A percentile compares a stretch with the other conserved stretches of the same genome.
Evolutionary conservation across 2,113 vertebrate species (phyloP).

Genomic region (Poeciliopsis retropinna): DNA sequence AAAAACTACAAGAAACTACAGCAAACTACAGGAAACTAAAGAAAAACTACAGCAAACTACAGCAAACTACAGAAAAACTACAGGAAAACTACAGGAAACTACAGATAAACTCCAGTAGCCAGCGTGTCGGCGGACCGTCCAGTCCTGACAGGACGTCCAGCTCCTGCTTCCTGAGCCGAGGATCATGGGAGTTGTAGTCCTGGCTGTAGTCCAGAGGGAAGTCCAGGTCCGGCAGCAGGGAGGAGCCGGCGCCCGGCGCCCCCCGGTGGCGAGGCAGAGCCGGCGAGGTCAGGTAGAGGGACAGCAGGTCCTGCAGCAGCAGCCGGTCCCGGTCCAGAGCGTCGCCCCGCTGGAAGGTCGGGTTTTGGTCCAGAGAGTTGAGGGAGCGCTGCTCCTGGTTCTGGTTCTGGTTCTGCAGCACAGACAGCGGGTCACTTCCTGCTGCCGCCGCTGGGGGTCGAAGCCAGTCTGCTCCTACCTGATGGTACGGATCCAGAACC

Average conservation of each 20-base stretch:
- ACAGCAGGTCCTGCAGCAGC: slow-evolving; percentile 87
- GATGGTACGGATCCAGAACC: slow-evolving; percentile 83
- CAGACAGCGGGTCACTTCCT: not conserved
- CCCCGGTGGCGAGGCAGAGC: slow-evolving; percentile 65
- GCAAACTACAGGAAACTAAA: too few species aligned
- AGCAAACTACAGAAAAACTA: not conserved
- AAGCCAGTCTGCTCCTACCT: slow-evolving; percentile 74
- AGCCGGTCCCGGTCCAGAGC: slow-evolving; percentile 81
- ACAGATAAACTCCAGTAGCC: not conserved
- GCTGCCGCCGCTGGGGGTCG: not conserved
- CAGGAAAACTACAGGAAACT: too few species aligned
- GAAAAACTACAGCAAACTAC: not conserved
- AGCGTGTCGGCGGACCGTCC: slow-evolving; percentile 55
- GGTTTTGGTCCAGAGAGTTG: slow-evolving; percentile 72
- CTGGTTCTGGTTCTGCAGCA: slow-evolving; percentile 80
- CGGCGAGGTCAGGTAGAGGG: slow-evolving; percentile 83
- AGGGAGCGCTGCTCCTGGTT: slow-evolving; percentile 81
- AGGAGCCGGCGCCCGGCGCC: slow-evolving; percentile 61
- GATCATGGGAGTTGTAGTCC: slow-evolving; percentile 71
- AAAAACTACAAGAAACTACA: too few species aligned
- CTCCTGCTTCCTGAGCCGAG: slow-evolving; percentile 56
- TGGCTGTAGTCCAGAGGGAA: slow-evolving; percentile 79
- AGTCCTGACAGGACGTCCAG: slow-evolving; percentile 55
- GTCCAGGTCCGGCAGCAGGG: slow-evolving; percentile 73
- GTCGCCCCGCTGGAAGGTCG: slow-evolving; percentile 54